These are phyloP conservation scores for Forbesichthys agassizii DNA, from an alignment of 2,113 vertebrate species.

Conservation along the genomic window DNA sequence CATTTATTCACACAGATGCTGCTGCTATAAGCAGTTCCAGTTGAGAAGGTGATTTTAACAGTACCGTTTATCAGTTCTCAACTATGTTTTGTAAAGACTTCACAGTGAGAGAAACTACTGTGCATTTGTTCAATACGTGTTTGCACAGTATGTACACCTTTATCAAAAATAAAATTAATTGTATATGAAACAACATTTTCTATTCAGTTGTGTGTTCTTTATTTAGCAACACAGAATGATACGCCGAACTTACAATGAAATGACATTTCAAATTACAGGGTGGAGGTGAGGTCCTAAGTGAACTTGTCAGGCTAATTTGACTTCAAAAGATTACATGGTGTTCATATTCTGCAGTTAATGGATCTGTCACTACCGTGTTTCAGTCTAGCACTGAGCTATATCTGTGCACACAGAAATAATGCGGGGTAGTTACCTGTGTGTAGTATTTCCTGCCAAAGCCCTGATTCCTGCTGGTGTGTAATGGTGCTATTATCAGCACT, in stretches of 20 bases:
- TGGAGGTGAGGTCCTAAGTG: too few relatives aligned
- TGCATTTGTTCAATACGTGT: slow-evolving; percentile 45
- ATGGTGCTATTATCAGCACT: slow-evolving; percentile 67
- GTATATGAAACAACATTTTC: slow-evolving; percentile 61
- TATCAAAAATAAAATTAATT: slow-evolving; percentile 75
- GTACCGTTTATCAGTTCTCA: background rate
- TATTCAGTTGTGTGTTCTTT: background rate
- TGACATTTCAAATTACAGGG: too few relatives aligned
- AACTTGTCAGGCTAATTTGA: too few relatives aligned
- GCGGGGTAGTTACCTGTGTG: slow-evolving; percentile 46
- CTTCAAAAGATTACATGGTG: too few relatives aligned
- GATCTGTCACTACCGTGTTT: too few relatives aligned
- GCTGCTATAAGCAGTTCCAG: slow-evolving; percentile 4
- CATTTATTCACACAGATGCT: slow-evolving; percentile 8
- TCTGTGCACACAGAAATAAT: slow-evolving; percentile 45
- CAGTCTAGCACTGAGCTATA: slow-evolving; percentile 21
- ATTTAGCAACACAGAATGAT: background rate
- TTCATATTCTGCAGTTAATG: too few relatives aligned
- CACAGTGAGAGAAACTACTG: slow-evolving; percentile 12
- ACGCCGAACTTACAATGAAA: too few relatives aligned
- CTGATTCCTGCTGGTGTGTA: slow-evolving; percentile 64
- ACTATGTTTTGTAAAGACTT: slow-evolving; percentile 2
- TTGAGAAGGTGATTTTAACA: background rate
- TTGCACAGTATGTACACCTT: slow-evolving; percentile 70
- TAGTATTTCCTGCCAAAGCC: slow-evolving; percentile 58